Conservation (phyloP, 2,113 vertebrate species). For the Callipepla californica region DNA sequence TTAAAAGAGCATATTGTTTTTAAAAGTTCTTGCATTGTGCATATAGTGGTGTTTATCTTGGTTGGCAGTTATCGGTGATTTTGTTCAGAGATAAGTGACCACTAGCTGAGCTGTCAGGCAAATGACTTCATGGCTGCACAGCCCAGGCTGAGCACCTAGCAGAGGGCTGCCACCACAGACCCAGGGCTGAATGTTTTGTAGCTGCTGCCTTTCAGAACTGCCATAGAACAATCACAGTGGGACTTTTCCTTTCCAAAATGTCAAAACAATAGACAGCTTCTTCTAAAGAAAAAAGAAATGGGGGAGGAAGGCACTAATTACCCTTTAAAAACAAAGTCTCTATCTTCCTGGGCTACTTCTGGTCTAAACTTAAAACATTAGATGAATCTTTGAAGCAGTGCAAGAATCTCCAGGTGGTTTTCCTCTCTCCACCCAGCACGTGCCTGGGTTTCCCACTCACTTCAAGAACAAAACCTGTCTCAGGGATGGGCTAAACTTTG, state of each 20-base stretch:
- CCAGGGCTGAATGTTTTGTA: conserved; percentile 13
- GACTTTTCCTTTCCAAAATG: conserved; percentile 64
- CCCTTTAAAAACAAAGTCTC: conserved; percentile 60
- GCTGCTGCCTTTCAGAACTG: conserved; percentile 46
- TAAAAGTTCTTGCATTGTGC: conserved; percentile 1
- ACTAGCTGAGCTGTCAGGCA: conserved; percentile 12
- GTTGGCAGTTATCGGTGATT: conserved; percentile 49
- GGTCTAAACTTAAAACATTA: conserved; percentile 55
- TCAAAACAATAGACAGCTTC: conserved; percentile 62
- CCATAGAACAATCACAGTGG: conserved; percentile 54
- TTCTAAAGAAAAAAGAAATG: conserved; percentile 66
- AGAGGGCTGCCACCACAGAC: conserved; percentile 3
- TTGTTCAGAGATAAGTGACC: conserved; percentile 46
- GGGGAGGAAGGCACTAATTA: conserved; percentile 61
- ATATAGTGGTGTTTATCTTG: neutral
- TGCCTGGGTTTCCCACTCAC: conserved; percentile 12
- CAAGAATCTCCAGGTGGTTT: conserved; percentile 17
- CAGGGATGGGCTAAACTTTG: neutral
- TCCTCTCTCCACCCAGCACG: conserved; percentile 11
- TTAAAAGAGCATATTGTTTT: conserved; percentile 28
- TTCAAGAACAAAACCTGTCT: neutral
- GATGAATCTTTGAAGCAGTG: conserved; percentile 53
- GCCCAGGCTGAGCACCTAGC: neutral
- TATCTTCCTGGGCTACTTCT: conserved; percentile 59
- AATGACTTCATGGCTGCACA: conserved; percentile 30